Percentiles rank a stretch among this genome's conserved stretches.
Conservation (phyloP, 2,797 vertebrate genomes). For the Trachops cirrhosus region DNA sequence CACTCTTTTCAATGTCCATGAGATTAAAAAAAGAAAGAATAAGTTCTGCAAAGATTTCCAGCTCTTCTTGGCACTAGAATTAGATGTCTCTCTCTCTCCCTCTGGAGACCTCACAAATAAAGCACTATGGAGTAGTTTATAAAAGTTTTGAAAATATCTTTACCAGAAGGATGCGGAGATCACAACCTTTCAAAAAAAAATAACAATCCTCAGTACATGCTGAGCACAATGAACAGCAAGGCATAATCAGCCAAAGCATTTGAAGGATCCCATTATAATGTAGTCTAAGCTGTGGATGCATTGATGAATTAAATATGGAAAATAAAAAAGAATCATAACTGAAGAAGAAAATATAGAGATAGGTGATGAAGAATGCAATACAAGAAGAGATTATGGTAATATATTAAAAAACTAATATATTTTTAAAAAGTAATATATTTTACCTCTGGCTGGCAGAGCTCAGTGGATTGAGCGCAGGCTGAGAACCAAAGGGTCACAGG, state of each 20-base stretch:
- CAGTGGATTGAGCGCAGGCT: too few relatives aligned
- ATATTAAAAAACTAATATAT: too few relatives aligned
- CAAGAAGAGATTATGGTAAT: not conserved
- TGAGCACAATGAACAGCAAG: not conserved
- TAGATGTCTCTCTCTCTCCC: not conserved
- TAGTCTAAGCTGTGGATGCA: not conserved
- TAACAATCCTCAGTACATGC: not conserved
- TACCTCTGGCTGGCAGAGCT: too few relatives aligned
- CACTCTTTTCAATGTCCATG: not conserved
- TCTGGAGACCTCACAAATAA: not conserved
- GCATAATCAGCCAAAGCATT: not conserved
- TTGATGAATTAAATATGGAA: not conserved
- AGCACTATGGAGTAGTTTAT: not conserved
- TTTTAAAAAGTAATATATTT: too few relatives aligned
- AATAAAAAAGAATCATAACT: not conserved
- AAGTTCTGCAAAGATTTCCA: not conserved
- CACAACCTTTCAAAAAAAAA: not conserved
- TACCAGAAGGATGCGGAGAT: not conserved
- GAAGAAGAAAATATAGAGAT: not conserved
- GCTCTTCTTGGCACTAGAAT: not conserved
- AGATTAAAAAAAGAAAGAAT: not conserved
- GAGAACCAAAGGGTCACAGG: too few relatives aligned
- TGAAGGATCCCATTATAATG: not conserved
- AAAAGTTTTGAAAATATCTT: not conserved
- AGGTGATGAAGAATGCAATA: not conserved